Base-by-base conservation (phyloP, 2,888 invertebrate genomes). In the Metopia argyrocephala region DNA sequence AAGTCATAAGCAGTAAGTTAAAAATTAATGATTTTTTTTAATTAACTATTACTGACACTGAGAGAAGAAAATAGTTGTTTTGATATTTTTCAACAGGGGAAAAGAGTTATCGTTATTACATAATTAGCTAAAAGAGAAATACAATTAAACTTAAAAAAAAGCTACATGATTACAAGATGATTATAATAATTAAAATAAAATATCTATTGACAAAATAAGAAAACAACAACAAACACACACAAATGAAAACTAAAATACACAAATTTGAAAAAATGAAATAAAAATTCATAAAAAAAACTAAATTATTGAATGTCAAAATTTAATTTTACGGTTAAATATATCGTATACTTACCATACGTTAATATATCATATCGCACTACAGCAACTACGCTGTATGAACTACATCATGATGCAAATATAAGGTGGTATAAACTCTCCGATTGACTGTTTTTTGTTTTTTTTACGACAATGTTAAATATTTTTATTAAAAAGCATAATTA, bases 161-260 rank as follows among this genome's bases (percentile, higher is more conserved):
- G 56, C 56, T 69, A 73, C 70, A 73, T 76, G 70, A 79, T 76
- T 73, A 78, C 62, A 57, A 54, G 54, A 65, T 64, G 28, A 27
- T 52, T 54, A 38, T 38, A 12, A 38, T 12, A 38, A 38, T 15
- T 50, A 65, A 64, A 74, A 76, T n/a, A 73, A 57, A 78, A 73
- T 83, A 79, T 83, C 81, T 83, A 83, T 83, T 83, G 73, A 81
- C 78, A 71, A 73, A 66, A 23, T 50, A 76, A 76, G 27, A 69
- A 73, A 69, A 78, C 15, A 38, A 38, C 9, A 38, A 38, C 25
- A 75, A 38, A 61, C 52, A 78, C 45, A 78, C 62, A 83, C 50
- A 76, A 64, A 48, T 62, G 27, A 71, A 70, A 81, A 71, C 52
- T 59, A 76, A 76, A 62, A 78, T 68, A 75, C 70, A 78, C 70